Conservation (phyloP, 64 coral and sea anemone genomes). For the Montipora sp. region DNA sequence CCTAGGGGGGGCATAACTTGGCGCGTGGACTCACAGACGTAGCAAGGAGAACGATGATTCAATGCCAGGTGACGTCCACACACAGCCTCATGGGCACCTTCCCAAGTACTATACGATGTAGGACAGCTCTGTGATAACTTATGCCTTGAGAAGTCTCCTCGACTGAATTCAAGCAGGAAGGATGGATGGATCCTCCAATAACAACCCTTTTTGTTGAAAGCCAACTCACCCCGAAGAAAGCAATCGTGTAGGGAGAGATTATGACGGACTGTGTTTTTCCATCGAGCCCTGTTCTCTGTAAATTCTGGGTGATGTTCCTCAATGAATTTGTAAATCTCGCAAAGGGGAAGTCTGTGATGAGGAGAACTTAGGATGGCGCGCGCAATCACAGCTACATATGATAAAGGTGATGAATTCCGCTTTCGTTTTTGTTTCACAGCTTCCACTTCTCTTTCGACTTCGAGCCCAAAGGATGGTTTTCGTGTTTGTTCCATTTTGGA, state of each 20-base stretch:
- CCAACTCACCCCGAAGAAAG: conserved; percentile 58
- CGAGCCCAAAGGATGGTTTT: not conserved
- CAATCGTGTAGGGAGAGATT: conserved; percentile 75
- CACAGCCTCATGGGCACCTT: not conserved
- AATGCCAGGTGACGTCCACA: not conserved
- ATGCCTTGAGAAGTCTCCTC: conserved; percentile 48
- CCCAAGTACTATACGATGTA: not conserved
- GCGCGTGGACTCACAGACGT: not conserved
- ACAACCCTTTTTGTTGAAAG: conserved; percentile 48
- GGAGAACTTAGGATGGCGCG: conserved; percentile 59
- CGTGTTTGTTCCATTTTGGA: not conserved
- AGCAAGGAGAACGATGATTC: not conserved
- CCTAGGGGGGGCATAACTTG: not conserved
- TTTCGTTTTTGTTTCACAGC: not conserved
- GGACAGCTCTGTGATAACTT: conserved; percentile 17
- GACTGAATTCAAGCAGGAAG: conserved; percentile 34
- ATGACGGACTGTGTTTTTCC: conserved; percentile 79
- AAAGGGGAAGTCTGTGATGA: conserved; percentile 26
- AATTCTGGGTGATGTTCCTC: conserved; percentile 28
- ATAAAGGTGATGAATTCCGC: conserved; percentile 23
- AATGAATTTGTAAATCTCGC: conserved; percentile 63
- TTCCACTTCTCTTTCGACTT: not conserved
- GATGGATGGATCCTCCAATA: conserved; percentile 60
- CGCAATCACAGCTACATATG: conserved; percentile 59
- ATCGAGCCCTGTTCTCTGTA: conserved; percentile 45